Evolutionary conservation across 2,797 vertebrate species (phyloP), one percentile per base, ranked within the genome.

Genomic region (Knipowitschia caucasica): DNA sequence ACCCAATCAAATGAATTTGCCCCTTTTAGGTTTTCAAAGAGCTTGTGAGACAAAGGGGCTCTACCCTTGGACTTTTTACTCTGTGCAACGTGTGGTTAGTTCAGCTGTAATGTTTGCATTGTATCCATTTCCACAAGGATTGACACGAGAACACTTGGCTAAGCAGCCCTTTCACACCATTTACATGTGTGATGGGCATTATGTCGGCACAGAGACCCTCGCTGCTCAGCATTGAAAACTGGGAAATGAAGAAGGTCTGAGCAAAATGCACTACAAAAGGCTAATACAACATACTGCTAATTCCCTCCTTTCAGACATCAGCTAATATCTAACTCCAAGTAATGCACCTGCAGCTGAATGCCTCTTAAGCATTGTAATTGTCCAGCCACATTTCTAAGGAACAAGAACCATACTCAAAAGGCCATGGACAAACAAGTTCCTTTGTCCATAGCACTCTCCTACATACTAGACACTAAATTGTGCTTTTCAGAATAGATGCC

Each of bases 61-160:
- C 73, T 73, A 76, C 78, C 81, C 86, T 82, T 89, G 91, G 93
- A 93, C 80, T 95, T 95, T 95, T 89, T 92, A 93, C 93, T 95
- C 93, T 92, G 91, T 92, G 92, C 93, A 94, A 94, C 95, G 95
- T 92, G 91, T 91, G 85, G 84, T 92, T 94, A 92, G 94, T 98
- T 96, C 94, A 95, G 94, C 95, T 96, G 94, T 95, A 93, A 96
- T 99, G 96, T 99, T 99, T 99, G 95, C 94, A 99, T 99, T 99
- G 95, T 99, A 98, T 98, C 96, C 94, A 98, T 99, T 95, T 99
- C 96, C 94, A 98, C 92, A 91, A 94, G 95, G 92, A 93, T 90
- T 92, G 92, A 96, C 93, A 95, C 94, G 95, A 98, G 96, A 97
- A 98, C 96, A 97, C 96, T 98, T 95, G 93, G 92, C 95, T 94